Base-by-base conservation (phyloP, 1,140 invertebrate genomes). In the Orius laevigatus region DNA sequence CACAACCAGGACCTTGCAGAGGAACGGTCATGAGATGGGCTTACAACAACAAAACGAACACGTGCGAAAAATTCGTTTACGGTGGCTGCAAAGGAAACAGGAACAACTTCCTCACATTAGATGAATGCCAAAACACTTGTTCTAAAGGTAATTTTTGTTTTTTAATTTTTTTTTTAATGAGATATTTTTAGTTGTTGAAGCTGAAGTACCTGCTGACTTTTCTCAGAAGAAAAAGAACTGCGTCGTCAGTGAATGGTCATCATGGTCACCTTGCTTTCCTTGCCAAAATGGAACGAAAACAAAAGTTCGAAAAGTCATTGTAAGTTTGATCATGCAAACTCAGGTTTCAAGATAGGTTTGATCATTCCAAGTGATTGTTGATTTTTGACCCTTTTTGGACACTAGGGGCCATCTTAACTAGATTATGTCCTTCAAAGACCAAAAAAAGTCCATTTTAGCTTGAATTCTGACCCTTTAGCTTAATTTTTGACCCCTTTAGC, bases 1-100 rank as follows among this genome's bases (percentile, higher is more conserved):
- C 41, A 15, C 54, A 86, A 40, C 62, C 63, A 33, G 90, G 90
- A 14, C 84, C 82, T 0, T 97, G 91, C 62, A 71, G 80, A 43
- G 85, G 83, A 1, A 72, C 74, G 55, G 86, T 84, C 59, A 73
- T 77, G 54, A 42, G 58, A 4, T 58, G 52, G 50, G 50, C 45
- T 36, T 91, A 81, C 57, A 76, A 90, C 56, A 65, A 65, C n/a
- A 35, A 41, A 25, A 43, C 46, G 12, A 47, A 40, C 25, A 55
- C 47, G 45, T 53, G 51, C 35, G 65, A 70, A 43, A 66, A 75
- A 14, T 90, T 89, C 59, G 70, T 68, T 49, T 88, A 80, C 56
- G 75, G 76, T 38, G 82, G 83, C 35, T 89, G 86, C 58, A 65
- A 74, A 35, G 78, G 74, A 0, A 84, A 83, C 56, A 65, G 66